Conservation (phyloP, 2,888 invertebrate species). For the Yponomeuta cagnagella region DNA sequence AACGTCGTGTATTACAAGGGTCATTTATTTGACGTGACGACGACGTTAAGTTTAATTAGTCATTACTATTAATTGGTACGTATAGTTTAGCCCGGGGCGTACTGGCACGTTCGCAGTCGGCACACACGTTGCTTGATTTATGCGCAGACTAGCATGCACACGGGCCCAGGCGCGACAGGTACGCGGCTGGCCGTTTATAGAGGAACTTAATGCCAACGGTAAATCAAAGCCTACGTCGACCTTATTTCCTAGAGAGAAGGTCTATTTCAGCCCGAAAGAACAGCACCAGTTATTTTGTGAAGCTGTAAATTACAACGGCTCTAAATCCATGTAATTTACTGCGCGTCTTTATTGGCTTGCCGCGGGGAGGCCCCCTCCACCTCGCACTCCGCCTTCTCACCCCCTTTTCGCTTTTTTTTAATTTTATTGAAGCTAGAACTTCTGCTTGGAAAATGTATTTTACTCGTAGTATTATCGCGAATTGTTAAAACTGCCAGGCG, state of each 20-base stretch:
- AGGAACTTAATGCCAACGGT: slow-evolving; percentile 51
- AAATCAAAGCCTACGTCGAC: background rate
- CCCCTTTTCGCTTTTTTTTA: slow-evolving; percentile 42
- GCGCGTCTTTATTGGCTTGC: slow-evolving; percentile 72
- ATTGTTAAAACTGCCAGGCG: slow-evolving; percentile 2
- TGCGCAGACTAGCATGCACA: slow-evolving; percentile 27
- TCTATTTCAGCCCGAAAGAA: background rate
- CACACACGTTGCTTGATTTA: slow-evolving; percentile 34
- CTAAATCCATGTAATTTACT: slow-evolving; percentile 75
- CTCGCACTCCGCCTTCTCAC: slow-evolving; percentile 37
- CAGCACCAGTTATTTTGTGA: background rate
- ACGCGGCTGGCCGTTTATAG: slow-evolving; percentile 64
- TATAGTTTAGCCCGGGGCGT: background rate
- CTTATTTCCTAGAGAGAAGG: slow-evolving; percentile 1
- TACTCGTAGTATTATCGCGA: background rate
- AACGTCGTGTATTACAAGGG: background rate
- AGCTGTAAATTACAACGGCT: slow-evolving; percentile 58
- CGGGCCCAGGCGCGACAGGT: slow-evolving; percentile 56
- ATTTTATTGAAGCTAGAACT: slow-evolving; percentile 29
- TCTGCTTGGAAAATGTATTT: slow-evolving; percentile 41
- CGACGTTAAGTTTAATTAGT: slow-evolving; percentile 3
- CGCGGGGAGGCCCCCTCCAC: slow-evolving; percentile 40
- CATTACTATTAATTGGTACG: slow-evolving; percentile 12
- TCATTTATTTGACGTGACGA: background rate
- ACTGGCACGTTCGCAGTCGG: slow-evolving; percentile 3